These are phyloP conservation scores for Hippoglossus hippoglossus DNA, from an alignment of 2,797 vertebrate species.

Conservation along the genomic window DNA sequence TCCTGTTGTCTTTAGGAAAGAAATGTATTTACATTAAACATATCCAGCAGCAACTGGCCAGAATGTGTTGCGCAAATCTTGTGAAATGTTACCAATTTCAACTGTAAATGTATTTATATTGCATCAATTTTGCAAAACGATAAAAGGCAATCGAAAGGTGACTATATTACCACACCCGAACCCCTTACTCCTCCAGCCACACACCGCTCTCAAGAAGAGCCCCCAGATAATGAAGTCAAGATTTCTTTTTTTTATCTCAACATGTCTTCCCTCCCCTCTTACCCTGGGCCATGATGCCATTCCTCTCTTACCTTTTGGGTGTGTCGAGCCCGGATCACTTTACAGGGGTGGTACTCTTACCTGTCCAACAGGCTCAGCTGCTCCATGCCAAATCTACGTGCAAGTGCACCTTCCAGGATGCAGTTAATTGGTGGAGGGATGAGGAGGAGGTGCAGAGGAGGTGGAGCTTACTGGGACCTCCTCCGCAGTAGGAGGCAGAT, in stretches of 20 bases:
- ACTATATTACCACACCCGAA: neutral
- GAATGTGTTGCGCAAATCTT: neutral
- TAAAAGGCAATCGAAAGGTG: neutral
- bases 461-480: constrained; percentile 56
- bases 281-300: constrained; percentile 28
- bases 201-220: constrained; percentile 5
- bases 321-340: constrained; percentile 51
- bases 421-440: constrained; percentile 58
- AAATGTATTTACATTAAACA: neutral
- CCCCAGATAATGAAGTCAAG: constrained; percentile 19
- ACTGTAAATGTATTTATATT: neutral
- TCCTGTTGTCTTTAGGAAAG: neutral
- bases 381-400: constrained; percentile 32
- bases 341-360: constrained; percentile 58
- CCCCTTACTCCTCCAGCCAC: neutral
- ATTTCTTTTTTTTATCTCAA: constrained; percentile 2
- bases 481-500: constrained; percentile 53
- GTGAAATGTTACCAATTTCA: neutral
- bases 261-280: constrained; percentile 29
- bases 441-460: constrained; percentile 48
- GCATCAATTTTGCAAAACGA: neutral
- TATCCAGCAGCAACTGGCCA: neutral
- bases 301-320: constrained; percentile 53
- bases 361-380: constrained; percentile 63
- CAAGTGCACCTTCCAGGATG: constrained; percentile 38